Evolutionary conservation across 2,113 vertebrate genomes (phyloP).

Genomic region (Pygoscelis adeliae): DNA sequence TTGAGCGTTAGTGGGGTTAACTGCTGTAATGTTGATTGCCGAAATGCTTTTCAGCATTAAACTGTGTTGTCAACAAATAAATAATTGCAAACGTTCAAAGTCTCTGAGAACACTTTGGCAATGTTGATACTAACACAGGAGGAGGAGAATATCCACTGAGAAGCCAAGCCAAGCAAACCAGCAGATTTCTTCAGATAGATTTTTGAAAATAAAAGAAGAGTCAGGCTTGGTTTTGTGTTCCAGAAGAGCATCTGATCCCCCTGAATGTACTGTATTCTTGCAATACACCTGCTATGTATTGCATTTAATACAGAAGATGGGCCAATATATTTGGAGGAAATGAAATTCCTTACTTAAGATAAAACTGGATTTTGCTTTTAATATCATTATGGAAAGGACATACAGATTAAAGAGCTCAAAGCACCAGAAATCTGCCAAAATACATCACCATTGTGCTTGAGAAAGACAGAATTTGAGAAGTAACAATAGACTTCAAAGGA

Average conservation of each 20-base stretch:
- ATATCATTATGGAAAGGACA: background rate
- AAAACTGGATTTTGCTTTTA: slow-evolving; percentile 14
- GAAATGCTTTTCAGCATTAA: background rate
- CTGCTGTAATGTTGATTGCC: background rate
- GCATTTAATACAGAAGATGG: background rate
- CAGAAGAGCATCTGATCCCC: background rate
- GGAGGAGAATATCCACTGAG: background rate
- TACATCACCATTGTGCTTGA: background rate
- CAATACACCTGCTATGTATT: background rate
- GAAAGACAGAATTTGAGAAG: background rate
- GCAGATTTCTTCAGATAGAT: background rate
- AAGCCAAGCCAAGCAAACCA: background rate
- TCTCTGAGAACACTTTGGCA: background rate
- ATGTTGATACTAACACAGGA: background rate
- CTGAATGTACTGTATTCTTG: background rate
- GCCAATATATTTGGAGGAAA: background rate
- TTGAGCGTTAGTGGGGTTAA: background rate
- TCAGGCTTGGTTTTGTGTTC: background rate
- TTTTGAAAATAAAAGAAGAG: background rate
- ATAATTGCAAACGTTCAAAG: background rate
- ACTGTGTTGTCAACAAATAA: background rate
- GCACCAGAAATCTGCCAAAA: background rate
- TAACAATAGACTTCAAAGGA: background rate
- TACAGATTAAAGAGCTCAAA: background rate
- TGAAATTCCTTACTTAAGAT: background rate